Evolutionary conservation across 2,113 vertebrate species (phyloP).

Genomic region (Rhinogobius similis): DNA sequence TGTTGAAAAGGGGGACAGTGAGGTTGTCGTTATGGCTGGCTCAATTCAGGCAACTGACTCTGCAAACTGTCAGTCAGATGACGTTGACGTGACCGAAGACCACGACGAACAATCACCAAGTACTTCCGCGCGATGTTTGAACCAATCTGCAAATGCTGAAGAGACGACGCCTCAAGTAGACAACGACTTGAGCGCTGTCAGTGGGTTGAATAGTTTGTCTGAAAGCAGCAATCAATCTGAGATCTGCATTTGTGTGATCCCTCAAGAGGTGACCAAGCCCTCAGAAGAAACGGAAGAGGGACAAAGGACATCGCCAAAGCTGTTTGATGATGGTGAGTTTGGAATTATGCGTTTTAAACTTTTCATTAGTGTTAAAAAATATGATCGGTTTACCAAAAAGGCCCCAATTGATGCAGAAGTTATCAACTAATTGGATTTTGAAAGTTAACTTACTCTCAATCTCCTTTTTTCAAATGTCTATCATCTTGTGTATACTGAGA

Average conservation of each 20-base stretch:
- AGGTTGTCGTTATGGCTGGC: neutral
- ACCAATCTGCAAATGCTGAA: neutral
- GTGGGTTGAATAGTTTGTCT: neutral
- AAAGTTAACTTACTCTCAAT: too few species aligned
- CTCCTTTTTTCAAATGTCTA: too few species aligned
- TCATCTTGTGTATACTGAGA: too few species aligned
- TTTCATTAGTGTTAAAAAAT: neutral
- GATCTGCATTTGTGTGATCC: neutral
- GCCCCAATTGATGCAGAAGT: too few species aligned
- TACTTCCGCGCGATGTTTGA: conserved; percentile 1
- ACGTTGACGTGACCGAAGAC: neutral
- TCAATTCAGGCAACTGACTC: neutral
- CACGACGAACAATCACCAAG: neutral
- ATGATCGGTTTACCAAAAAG: neutral
- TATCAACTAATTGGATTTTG: too few species aligned
- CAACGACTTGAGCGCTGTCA: neutral
- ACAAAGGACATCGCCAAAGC: neutral
- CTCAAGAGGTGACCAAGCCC: neutral
- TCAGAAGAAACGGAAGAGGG: neutral
- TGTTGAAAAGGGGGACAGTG: neutral
- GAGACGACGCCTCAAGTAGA: neutral
- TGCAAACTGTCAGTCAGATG: neutral
- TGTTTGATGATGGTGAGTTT: conserved; percentile 36
- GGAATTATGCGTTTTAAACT: neutral
- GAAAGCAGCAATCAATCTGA: too few species aligned